These are phyloP conservation scores for Pangasius djambal DNA, from an alignment of 2,797 vertebrate genomes.

Conservation along the genomic window DNA sequence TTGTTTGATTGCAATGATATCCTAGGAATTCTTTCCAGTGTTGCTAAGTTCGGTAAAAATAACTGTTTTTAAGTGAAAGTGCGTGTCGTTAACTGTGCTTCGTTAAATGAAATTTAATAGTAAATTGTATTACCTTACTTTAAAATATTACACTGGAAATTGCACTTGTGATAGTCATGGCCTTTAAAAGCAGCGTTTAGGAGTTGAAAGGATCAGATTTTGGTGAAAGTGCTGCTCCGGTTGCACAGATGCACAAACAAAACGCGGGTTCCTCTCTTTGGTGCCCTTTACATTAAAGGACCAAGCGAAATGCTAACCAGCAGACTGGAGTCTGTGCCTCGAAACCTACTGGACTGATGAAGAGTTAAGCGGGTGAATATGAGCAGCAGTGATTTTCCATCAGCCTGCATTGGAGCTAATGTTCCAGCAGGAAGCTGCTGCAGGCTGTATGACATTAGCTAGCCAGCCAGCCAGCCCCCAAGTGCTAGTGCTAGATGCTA, in stretches of 20 bases:
- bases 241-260: conserved; percentile 7
- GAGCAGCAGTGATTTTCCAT: neutral
- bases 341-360: too few species aligned
- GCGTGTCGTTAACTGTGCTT: neutral
- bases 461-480: too few species aligned
- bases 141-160: neutral
- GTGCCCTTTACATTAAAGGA: too few species aligned
- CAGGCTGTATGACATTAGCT: neutral
- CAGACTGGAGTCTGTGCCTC: neutral
- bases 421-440: neutral
- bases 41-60: neutral
- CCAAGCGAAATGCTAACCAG: neutral
- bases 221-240: conserved; percentile 19
- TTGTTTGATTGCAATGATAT: too few species aligned
- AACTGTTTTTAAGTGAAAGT: neutral
- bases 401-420: neutral
- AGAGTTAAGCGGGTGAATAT: neutral
- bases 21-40: too few species aligned
- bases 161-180: too few species aligned
- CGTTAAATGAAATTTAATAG: too few species aligned
- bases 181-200: neutral
- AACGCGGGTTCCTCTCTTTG: neutral
- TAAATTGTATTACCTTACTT: neutral
- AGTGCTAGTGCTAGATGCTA: neutral
- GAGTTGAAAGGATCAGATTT: neutral